These are phyloP conservation scores for Pavo muticus DNA, from an alignment of 2,113 vertebrate genomes.

Conservation along the genomic window DNA sequence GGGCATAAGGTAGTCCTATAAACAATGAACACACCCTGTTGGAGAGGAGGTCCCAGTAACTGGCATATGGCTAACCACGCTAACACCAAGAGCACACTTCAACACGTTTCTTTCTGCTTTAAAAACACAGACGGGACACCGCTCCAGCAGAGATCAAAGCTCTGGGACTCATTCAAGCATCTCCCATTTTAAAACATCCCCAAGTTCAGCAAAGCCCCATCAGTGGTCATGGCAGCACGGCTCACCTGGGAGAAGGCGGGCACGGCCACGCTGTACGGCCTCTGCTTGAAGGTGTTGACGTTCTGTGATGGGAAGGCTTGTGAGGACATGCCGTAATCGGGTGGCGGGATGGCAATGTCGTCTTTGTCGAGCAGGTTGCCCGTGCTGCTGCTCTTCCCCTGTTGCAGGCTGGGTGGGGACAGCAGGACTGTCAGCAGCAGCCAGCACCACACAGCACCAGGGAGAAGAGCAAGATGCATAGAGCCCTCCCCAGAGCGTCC, in stretches of 20 bases:
- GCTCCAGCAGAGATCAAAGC: rapidly evolving
- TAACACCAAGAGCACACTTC: rapidly evolving
- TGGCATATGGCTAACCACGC: not conserved
- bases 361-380: conserved; percentile 96
- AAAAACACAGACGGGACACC: rapidly evolving
- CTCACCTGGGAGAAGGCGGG: conserved; percentile 93
- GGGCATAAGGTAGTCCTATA: conserved; percentile 79
- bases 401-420: conserved; percentile 83
- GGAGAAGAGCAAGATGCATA: too few relatives aligned
- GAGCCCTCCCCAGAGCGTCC: not conserved
- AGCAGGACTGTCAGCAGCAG: not conserved
- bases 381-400: conserved; percentile 94
- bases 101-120: not conserved
- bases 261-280: conserved; percentile 90
- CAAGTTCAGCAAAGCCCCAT: not conserved
- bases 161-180: not conserved
- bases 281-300: conserved; percentile 85
- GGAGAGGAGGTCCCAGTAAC: conserved; percentile 32
- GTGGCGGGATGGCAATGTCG: conserved; percentile 80
- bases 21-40: conserved; percentile 73
- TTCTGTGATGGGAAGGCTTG: conserved; percentile 82
- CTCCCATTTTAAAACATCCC: rapidly evolving
- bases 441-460: not conserved
- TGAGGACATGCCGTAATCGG: conserved; percentile 85
- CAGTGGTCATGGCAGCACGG: too few relatives aligned